Evolutionary conservation across 2,888 invertebrate species (phyloP), one percentile per base, ranked within the genome.

Genomic region (Sericinus montela): DNA sequence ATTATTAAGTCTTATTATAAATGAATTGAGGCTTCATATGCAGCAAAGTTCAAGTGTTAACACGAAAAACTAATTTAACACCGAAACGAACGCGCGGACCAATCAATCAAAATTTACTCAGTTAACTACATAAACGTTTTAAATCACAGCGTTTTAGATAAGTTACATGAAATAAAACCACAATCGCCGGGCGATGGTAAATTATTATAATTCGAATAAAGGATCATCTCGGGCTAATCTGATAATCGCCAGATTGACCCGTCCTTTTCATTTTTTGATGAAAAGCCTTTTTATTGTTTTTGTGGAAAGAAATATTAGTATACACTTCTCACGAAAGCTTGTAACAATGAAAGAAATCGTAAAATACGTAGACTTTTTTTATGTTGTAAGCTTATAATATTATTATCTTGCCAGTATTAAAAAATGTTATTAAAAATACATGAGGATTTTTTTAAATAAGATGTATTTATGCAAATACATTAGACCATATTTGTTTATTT

Each of bases 131-230:
- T 55, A 55, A 55, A 55, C 55, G 55, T 32, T 45, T 45, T 34
- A 55, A 55, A 52, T 51, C 45, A 52, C 52, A 39, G 50, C 47
- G 48, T 52, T 52, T 40, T 25, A 40, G 30, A 32, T 40, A 46
- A 45, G 44, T 48, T 55, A 55, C 52, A 51, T 10, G 42, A 46
- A 53, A 49, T 39, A 51, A 55, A 52, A 54, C 13, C 36, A 54
- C 36, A 37, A 51, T 48, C 40, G 44, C 34, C 36, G 30, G 25
- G 45, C 56, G 61, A 58, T 55, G 54, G 51, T 51, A 58, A 61
- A 64, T 64, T 63, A 62, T 66, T 46, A 64, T 62, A 60, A 64
- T 60, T 63, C 56, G 55, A 50, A 42, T 54, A 54, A 60, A 56
- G 53, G 57, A 58, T 57, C 60, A 58, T 52, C 58, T 58, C 56